Percentiles rank a stretch among this genome's conserved stretches.
Conservation (phyloP, 2,113 vertebrate species). For the Mungos mungo region DNA sequence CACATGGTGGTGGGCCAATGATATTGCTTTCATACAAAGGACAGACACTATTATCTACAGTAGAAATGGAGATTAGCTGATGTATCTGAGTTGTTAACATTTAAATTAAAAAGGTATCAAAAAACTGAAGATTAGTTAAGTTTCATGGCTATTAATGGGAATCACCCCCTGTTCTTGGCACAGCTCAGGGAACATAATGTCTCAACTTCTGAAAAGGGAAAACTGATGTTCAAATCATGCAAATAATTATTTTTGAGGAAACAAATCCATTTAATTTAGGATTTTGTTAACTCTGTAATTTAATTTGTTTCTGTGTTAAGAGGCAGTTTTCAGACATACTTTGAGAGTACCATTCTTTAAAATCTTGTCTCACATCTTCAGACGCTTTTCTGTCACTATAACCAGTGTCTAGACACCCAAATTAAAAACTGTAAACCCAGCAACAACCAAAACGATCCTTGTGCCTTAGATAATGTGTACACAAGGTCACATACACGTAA, state of each 20-base stretch:
- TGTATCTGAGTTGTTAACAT: neutral
- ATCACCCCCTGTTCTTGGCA: neutral
- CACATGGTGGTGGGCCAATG: neutral
- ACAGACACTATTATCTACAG: neutral
- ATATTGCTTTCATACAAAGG: neutral
- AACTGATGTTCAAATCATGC: constrained; percentile 41
- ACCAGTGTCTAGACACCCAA: constrained; percentile 85
- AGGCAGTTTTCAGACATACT: constrained; percentile 70
- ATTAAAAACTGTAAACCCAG: constrained; percentile 80
- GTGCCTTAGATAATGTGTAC: constrained; percentile 45
- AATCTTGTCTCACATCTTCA: constrained; percentile 82
- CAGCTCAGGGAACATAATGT: constrained; percentile 17
- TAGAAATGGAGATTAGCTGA: neutral
- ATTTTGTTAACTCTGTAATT: constrained; percentile 65
- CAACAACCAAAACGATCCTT: constrained; percentile 65
- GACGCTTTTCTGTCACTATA: constrained; percentile 79
- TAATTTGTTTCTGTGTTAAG: constrained; percentile 72
- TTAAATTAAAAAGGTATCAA: neutral
- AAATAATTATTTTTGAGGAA: constrained; percentile 78
- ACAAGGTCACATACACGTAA: constrained; percentile 73
- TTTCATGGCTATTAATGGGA: neutral
- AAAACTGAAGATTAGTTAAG: constrained; percentile 34
- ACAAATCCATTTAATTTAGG: constrained; percentile 66
- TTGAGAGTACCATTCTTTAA: constrained; percentile 78
- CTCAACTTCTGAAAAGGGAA: constrained; percentile 24